Percentiles rank a stretch among this genome's conserved stretches.
phyloP scores from a whole-genome alignment of 2,888 invertebrate genomes.

The Oxyteleia sp. region DNA sequence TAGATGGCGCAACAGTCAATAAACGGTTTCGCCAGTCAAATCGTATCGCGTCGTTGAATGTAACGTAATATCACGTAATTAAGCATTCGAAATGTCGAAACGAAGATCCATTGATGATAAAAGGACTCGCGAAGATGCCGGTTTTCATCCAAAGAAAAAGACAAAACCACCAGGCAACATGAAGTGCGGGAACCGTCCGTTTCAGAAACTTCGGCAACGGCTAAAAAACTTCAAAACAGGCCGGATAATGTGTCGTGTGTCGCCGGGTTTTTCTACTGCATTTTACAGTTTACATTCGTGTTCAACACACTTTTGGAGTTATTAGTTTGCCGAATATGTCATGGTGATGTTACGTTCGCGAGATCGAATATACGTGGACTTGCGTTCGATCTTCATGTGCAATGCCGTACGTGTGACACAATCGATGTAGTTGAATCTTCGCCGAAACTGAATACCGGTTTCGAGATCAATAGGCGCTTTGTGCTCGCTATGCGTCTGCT shows the following conservation, averaged over 20 bases:
- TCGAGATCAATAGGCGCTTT: slow-evolving; percentile 28
- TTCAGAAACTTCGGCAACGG: slow-evolving; percentile 34
- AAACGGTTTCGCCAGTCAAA: slow-evolving; percentile 25
- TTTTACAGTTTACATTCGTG: slow-evolving; percentile 34
- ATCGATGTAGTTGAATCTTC: slow-evolving; percentile 24
- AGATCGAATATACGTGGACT: slow-evolving; percentile 44
- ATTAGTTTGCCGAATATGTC: slow-evolving; percentile 33
- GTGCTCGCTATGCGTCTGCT: slow-evolving; percentile 32
- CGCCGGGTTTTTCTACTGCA: slow-evolving; percentile 42
- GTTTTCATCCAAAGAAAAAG: slow-evolving; percentile 42
- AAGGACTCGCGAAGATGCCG: slow-evolving; percentile 25
- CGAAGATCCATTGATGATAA: slow-evolving; percentile 32
- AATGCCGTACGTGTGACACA: slow-evolving; percentile 27
- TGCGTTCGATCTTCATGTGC: slow-evolving; percentile 24
- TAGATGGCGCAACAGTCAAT: slow-evolving; percentile 36
- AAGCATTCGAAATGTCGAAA: slow-evolving; percentile 43
- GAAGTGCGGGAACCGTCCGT: slow-evolving; percentile 23
- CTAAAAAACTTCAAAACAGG: slow-evolving; percentile 30
- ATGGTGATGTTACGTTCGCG: slow-evolving; percentile 38
- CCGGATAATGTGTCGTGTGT: slow-evolving; percentile 29
- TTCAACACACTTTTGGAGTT: slow-evolving; percentile 31
- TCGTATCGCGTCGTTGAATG: slow-evolving; percentile 29
- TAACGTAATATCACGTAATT: slow-evolving; percentile 34
- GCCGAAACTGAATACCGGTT: slow-evolving; percentile 26
- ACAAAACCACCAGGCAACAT: slow-evolving; percentile 38